These are phyloP conservation scores for Carassius auratus DNA, from an alignment of 2,113 vertebrate species.

Conservation along the genomic window DNA sequence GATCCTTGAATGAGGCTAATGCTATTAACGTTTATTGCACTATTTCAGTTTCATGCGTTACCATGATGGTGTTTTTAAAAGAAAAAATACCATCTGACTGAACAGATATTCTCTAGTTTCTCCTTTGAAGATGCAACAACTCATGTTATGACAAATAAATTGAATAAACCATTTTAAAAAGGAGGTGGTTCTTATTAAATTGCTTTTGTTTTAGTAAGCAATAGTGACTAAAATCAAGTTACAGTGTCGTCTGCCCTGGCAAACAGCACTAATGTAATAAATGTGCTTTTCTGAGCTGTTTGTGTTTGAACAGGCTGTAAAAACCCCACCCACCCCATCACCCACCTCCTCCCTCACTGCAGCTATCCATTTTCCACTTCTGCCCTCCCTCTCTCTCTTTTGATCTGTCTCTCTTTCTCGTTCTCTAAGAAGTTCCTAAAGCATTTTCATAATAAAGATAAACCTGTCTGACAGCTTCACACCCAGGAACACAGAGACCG, in stretches of 20 bases:
- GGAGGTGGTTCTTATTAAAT: neutral
- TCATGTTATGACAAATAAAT: too few relatives aligned
- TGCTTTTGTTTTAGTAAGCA: neutral
- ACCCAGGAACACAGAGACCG: neutral
- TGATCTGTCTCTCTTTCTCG: neutral
- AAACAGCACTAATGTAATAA: conserved; percentile 19
- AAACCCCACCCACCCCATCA: conserved; percentile 41
- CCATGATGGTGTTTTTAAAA: too few relatives aligned
- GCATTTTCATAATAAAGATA: neutral
- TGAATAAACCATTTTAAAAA: neutral
- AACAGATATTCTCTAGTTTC: too few relatives aligned
- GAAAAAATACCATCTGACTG: too few relatives aligned
- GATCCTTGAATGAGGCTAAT: too few relatives aligned
- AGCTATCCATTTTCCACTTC: conserved; percentile 35
- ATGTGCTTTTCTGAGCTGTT: conserved; percentile 29
- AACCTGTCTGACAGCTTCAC: conserved; percentile 54
- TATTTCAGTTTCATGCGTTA: too few relatives aligned
- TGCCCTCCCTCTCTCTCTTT: neutral
- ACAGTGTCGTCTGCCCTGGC: neutral
- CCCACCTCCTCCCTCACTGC: neutral
- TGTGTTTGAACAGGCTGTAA: neutral
- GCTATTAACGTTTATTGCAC: too few relatives aligned
- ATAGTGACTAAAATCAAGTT: neutral
- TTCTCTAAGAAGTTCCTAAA: conserved; percentile 14
- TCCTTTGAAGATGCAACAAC: neutral